phyloP scores from a whole-genome alignment of 2,888 invertebrate species.

The Embidobia sp. region DNA sequence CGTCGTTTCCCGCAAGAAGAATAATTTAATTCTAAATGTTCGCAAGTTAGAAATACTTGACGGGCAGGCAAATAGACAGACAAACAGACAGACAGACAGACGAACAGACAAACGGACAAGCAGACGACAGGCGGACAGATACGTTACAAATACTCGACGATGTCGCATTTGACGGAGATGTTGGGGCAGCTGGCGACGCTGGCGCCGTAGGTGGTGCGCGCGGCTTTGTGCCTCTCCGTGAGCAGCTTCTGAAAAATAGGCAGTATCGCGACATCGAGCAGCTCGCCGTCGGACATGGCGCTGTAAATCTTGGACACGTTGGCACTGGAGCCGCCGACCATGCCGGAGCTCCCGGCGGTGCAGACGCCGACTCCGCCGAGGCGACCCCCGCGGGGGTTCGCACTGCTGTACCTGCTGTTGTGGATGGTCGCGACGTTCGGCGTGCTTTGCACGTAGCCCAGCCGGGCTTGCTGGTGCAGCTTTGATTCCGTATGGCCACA shows the following conservation, averaged over 20 bases:
- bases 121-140: slow-evolving; percentile 58
- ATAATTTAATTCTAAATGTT: slow-evolving; percentile 18
- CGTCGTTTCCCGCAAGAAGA: slow-evolving; percentile 5
- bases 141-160: slow-evolving; percentile 90
- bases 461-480: slow-evolving; percentile 76
- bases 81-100: slow-evolving; percentile 33
- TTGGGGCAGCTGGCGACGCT: slow-evolving; percentile 95
- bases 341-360: slow-evolving; percentile 65
- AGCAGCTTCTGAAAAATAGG: slow-evolving; percentile 96
- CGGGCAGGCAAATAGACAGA: slow-evolving; percentile 30
- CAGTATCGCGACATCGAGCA: slow-evolving; percentile 92
- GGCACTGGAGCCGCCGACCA: slow-evolving; percentile 74
- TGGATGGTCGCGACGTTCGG: slow-evolving; percentile 84
- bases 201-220: slow-evolving; percentile 86
- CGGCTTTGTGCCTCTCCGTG: slow-evolving; percentile 89
- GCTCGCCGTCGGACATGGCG: slow-evolving; percentile 91
- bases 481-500: slow-evolving; percentile 75
- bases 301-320: slow-evolving; percentile 85
- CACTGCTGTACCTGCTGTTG: slow-evolving; percentile 83
- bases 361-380: slow-evolving; percentile 62
- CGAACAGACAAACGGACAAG: slow-evolving; percentile 52
- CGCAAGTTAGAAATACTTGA: slow-evolving; percentile 31
- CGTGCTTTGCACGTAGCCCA: slow-evolving; percentile 84
- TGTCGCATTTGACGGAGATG: slow-evolving; percentile 97
- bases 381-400: slow-evolving; percentile 80